Base-by-base conservation (phyloP, 2,888 invertebrate species). In the Sphinx pinastri region DNA sequence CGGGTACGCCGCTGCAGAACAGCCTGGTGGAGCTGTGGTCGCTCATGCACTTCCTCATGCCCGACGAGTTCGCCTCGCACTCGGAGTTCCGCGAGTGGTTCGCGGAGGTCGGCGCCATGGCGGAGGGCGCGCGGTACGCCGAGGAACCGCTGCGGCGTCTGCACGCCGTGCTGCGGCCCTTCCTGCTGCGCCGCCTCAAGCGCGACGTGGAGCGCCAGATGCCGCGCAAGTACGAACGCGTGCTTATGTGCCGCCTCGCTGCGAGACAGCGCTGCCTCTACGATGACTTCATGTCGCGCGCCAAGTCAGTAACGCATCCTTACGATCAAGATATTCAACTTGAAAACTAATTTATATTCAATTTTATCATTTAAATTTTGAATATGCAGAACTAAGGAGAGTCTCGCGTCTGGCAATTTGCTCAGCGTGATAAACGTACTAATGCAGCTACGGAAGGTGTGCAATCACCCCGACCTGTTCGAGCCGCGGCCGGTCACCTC, bases 61-160 rank as follows among this genome's bases (percentile, higher is more conserved):
- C 99, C 59, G 97, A 97, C 88, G 98, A 99, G 78, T 99, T 99
- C 95, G 98, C 98, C 79, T 98, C 98, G 68, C 98, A 99, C 94
- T 95, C 97, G 69, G 99, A 99, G 92, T 99, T 98, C 89, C 98
- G 99, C 88, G 99, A 99, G 92, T 99, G 99, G 99, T 99, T 99
- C 95, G 98, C 98, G 71, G 99, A 99, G 59, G 97, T 99, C 75
- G 98, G 98, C 71, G 88, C 84, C 81, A 85, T 87, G 79, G 92
- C 89, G 68, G 91, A 82, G 72, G 84, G 84, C 79, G 79, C 83
- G 74, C 78, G 79, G 78, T 81, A 82, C 82, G 83, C 86, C 83
- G 91, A 89, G 76, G 88, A 86, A 81, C 88, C 87, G 47, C 84
- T 89, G 83, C 86, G 89, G 54, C 88, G 91, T 38, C 84, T 89